phyloP scores from a whole-genome alignment of 2,888 invertebrate species.

The Eupithecia tripunctaria region DNA sequence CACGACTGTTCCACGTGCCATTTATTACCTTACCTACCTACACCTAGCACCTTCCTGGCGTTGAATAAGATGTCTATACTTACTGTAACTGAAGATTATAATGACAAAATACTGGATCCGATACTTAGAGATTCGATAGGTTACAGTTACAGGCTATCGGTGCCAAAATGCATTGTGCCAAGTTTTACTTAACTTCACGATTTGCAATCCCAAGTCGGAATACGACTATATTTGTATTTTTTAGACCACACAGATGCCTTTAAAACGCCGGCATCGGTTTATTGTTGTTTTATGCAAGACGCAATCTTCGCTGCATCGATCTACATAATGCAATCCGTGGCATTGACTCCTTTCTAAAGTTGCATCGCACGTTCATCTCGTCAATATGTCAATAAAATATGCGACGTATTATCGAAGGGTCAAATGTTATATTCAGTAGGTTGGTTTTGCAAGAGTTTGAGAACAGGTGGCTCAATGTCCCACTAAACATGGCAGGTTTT shows the following conservation, averaged over 20 bases:
- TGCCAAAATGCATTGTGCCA: neutral
- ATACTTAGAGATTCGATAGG: neutral
- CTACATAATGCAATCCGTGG: conserved; percentile 32
- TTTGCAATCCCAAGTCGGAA: conserved; percentile 8
- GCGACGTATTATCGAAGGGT: neutral
- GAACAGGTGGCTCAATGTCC: neutral
- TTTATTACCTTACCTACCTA: neutral
- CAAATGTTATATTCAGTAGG: neutral
- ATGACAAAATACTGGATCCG: neutral
- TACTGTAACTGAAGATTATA: neutral
- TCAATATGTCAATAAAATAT: conserved; percentile 3
- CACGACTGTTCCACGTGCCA: conserved; percentile 18
- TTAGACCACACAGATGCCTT: conserved; percentile 11
- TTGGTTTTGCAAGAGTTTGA: neutral
- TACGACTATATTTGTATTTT: neutral
- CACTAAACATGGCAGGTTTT: neutral
- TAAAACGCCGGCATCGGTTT: neutral
- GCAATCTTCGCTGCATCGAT: conserved; percentile 38
- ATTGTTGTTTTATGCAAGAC: conserved; percentile 33
- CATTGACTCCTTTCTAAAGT: conserved; percentile 44
- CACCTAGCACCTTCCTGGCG: neutral
- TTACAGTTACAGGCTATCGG: neutral
- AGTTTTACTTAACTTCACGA: neutral
- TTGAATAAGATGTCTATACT: neutral
- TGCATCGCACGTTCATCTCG: conserved; percentile 7